Evolutionary conservation across 2,797 vertebrate species (phyloP), one percentile per base, ranked within the genome.

Genomic region (Falco naumanni): DNA sequence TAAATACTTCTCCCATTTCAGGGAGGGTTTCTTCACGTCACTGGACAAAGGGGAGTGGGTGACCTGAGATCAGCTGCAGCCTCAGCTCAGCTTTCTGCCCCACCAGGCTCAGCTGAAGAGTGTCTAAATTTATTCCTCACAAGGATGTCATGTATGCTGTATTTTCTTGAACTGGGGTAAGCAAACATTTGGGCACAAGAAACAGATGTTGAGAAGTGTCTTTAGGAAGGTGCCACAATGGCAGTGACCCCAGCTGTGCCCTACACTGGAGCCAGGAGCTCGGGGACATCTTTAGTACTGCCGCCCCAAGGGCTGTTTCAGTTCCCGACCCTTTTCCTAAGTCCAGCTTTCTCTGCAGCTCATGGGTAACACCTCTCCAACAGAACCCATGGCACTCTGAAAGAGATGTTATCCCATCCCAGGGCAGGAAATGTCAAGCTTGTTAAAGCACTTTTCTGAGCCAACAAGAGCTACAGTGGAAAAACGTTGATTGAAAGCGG

Each of bases 401-500:
- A 59, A 47, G 45, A 69, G 43, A 79, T 78, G 86, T 88, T 70
- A 63, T 74, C 75, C 57, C 78, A 88, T 97, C 87, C 82, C 3
- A 9, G 82, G 45, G 48, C 68, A 82, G 89, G 91, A 94, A 86
- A 90, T 88, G 56, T 93, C 71, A 74, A 65, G 86, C 91, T 87
- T 83, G 61, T 77, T 74, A 65, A 68, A 94, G 74, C 83, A 92
- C 45, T 85, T 93, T 91, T 57, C 54, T 76, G 88, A 92, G 83
- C 94, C 94, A 90, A 59, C 31, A 84, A 78, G 54, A 86, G 33
- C 74, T 84, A 43, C 56, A 86, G 91, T 47, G 93, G 83, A 93
- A 90, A 84, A 77, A 63, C 63, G 56, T 83, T 93, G 57, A 96
- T 94, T 12, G 4, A 96, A 96, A 96, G 12, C 93, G 97, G 91